These are phyloP conservation scores for Triplophysa dalaica DNA, from an alignment of 2,113 vertebrate species.

Conservation along the genomic window DNA sequence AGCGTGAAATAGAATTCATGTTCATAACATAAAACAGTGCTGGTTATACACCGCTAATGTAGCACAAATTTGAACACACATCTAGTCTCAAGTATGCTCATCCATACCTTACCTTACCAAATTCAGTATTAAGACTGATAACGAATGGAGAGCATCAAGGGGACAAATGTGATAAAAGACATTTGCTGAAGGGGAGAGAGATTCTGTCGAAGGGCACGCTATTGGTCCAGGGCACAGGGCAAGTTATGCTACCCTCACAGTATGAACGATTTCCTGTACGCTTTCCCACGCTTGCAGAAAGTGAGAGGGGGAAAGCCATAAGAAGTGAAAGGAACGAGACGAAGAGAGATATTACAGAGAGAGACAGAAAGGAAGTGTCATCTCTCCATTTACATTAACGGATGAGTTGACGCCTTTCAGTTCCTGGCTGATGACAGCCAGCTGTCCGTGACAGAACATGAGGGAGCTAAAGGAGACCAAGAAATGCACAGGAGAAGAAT, in stretches of 20 bases:
- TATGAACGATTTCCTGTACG: slow-evolving; percentile 56
- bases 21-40: not conserved
- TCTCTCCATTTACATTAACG: slow-evolving; percentile 62
- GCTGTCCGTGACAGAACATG: slow-evolving; percentile 54
- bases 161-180: not conserved
- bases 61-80: too few relatives aligned
- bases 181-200: slow-evolving; percentile 3
- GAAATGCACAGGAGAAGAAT: not conserved
- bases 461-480: not conserved
- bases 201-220: slow-evolving; percentile 1
- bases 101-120: too few relatives aligned
- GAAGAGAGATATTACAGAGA: slow-evolving; percentile 36
- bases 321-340: slow-evolving; percentile 22
- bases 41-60: too few relatives aligned
- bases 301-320: slow-evolving; percentile 9
- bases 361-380: slow-evolving; percentile 53
- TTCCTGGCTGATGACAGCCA: slow-evolving; percentile 61
- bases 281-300: slow-evolving; percentile 55
- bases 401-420: slow-evolving; percentile 50
- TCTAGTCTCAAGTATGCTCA: too few relatives aligned
- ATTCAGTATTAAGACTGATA: not conserved
- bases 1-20: too few relatives aligned
- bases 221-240: slow-evolving; percentile 40
- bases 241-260: slow-evolving; percentile 30
- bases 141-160: not conserved